Conservation (phyloP, 1,140 invertebrate species). For the Diabrotica virgifera region DNA sequence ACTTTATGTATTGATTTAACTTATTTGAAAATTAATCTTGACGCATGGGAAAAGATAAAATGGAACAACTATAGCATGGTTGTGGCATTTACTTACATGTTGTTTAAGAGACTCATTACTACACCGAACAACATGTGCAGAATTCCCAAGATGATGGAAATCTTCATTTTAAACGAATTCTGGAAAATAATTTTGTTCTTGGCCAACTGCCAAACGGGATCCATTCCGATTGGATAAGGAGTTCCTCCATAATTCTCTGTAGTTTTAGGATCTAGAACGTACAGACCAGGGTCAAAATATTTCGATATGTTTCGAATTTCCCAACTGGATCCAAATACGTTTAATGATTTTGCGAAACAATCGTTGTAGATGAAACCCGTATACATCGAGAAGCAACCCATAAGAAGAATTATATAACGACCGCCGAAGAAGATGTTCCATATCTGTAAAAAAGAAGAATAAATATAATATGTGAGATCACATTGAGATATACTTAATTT, state of each 20-base stretch:
- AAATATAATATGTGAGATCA: neutral
- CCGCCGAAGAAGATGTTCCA: constrained; percentile 98
- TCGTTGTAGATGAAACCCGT: constrained; percentile 99
- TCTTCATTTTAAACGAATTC: constrained; percentile 95
- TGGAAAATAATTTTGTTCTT: constrained; percentile 87
- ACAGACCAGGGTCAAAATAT: constrained; percentile 42
- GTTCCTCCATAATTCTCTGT: constrained; percentile 52
- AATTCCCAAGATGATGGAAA: constrained; percentile 89
- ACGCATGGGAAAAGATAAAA: too few species aligned
- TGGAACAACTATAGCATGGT: too few species aligned
- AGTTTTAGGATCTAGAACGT: constrained; percentile 65
- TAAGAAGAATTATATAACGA: constrained; percentile 95
- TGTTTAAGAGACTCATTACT: constrained; percentile 69
- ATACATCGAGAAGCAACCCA: constrained; percentile 98
- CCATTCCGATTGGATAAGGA: constrained; percentile 87
- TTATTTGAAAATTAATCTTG: too few species aligned
- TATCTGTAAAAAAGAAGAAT: constrained; percentile 59
- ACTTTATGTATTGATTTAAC: too few species aligned
- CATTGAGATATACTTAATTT: too few species aligned
- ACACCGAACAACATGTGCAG: constrained; percentile 92
- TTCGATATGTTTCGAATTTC: constrained; percentile 46
- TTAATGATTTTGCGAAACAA: constrained; percentile 94
- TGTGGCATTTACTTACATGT: constrained; percentile 53
- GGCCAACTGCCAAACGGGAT: constrained; percentile 88
- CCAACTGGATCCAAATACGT: constrained; percentile 96